Base-by-base conservation (phyloP, 1,140 invertebrate species). In the Drosophila mojavensis region DNA sequence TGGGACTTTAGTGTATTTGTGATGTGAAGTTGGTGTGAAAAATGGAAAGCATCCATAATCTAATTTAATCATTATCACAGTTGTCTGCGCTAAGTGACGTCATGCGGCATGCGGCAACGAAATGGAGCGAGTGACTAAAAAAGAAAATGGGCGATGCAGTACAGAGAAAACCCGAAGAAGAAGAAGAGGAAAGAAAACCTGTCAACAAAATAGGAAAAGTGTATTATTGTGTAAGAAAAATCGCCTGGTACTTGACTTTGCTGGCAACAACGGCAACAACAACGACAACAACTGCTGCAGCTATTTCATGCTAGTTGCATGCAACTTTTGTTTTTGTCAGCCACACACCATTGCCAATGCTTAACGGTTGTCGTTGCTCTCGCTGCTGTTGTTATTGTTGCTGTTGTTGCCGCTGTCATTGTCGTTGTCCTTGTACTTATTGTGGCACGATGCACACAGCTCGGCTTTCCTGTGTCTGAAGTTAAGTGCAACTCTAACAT, bases 401-500 rank as follows among this genome's bases (percentile, higher is more conserved):
- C 48, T 65, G 48, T 60, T 28, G 55, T 58, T 59, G 63, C 24
- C 20, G 17, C 10, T 55, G 71, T 71, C 77, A 58, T 63, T 66
- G 61, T 60, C 51, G 68, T 74, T 84, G 81, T 84, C 74, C 81
- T 85, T 85, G 80, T 65, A 80, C 80, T 82, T 79, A 82, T 83
- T 82, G 80, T 82, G 80, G 17, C 71, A 69, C 65, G 36, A 62
- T 56, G 68, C 73, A 65, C 51, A 73, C 48, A 73, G 72, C 74
- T 75, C 67, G 62, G 76, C 68, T 77, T 89, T 79, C 76, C 83
- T 88, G 84, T 84, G 80, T 84, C 84, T 89, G 81, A 89, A 89
- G 85, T 89, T 89, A 89, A 89, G 84, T 89, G 83, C 83, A 90
- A 89, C 84, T 89, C 85, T 81, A 89, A 89, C 84, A 85, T 89